Base-by-base conservation (phyloP, 1,140 invertebrate species). In the Cotesia vestalis region DNA sequence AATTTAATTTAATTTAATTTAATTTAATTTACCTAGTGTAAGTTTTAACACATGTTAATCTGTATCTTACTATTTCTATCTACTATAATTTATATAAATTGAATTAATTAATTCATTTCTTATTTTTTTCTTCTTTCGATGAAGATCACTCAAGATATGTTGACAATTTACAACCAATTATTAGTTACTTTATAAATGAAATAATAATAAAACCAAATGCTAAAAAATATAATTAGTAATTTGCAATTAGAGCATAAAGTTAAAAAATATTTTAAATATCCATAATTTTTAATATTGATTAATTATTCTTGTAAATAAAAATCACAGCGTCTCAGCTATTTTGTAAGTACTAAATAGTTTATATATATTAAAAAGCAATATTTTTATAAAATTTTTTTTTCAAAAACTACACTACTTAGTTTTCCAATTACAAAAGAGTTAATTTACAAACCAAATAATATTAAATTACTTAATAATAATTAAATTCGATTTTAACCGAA, bases 321-420 rank as follows among this genome's bases (percentile, higher is more conserved):
- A 55, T 55, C 53, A 55, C 53, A 55, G 53, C 53, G 53, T 55
- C 5, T 55, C 53, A 55, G 53, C 53, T 55, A 55, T 5, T 55
- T 46, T 46, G 40, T 46, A 46, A 46, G 40, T 46, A 46, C 40
- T 46, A 46, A 46, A 46, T 55, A 55, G 17, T 55, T 14, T 55
- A 55, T 5, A 55, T 5, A 55, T 55, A 55, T 55, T 55, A 17
- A 55, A n/a, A 55, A 55, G 53, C 53, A 55, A 55, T 55, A 55
- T 55, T 55, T 55, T n/a, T 55, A 55, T 55, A 3, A 55, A 55
- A 55, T 14, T 55, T 55, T 12, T 53, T 55, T 40, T 46, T 46
- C 40, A 6, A 46, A 55, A 55, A 55, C 53, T 55, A 55, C 53
- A 55, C 17, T 55, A 55, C 53, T n/a, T 55, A n/a, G 8, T 14